Base-by-base conservation (phyloP, 2,888 invertebrate genomes). In the Cephus pygmeus region DNA sequence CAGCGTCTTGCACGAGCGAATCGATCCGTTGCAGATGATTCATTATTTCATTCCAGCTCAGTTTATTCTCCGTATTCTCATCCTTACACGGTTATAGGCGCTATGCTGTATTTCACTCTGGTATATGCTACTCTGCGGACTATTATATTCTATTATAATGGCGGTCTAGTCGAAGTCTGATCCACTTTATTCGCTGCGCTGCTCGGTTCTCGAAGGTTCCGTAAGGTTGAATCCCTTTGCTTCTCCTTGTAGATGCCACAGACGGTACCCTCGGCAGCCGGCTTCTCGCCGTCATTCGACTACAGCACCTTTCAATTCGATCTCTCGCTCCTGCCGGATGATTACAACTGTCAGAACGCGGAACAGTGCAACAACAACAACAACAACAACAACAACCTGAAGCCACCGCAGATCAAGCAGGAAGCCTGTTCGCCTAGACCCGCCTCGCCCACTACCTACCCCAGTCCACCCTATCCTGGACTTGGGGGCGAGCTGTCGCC, bases 201-300 rank as follows among this genome's bases (percentile, higher is more conserved):
- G 0, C 9, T 23, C 56, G 6, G 56, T 1, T 56, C 56, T 9
- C 23, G 6, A 1, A 56, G 56, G 56, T 56, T 56, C 56, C 56
- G 23, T 56, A 15, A 40, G 40, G 40, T 6, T 40, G 1, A 40
- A 40, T 40, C 40, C 15, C n/a, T 82, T 78, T 79, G 76, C 81
- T 81, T 83, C 83, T 86, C 84, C 83, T 93, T 92, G 15, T 94
- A 96, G 96, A 96, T 96, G 96, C 95, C 96, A 92, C 96, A 96
- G 93, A 96, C 95, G 88, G 96, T 96, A 87, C 96, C 96, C 79
- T 94, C 95, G 87, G 95, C 95, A 88, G 87, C 86, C 79, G 95
- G 95, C 91, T 95, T 94, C 91, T 95, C 95, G 92, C 95, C 95
- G 86, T 94, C 95, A 83, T 95, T 95, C 90, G 94, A 94, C 89